Evolutionary conservation across 2,797 vertebrate species (phyloP).

Genomic region (Manis javanica): DNA sequence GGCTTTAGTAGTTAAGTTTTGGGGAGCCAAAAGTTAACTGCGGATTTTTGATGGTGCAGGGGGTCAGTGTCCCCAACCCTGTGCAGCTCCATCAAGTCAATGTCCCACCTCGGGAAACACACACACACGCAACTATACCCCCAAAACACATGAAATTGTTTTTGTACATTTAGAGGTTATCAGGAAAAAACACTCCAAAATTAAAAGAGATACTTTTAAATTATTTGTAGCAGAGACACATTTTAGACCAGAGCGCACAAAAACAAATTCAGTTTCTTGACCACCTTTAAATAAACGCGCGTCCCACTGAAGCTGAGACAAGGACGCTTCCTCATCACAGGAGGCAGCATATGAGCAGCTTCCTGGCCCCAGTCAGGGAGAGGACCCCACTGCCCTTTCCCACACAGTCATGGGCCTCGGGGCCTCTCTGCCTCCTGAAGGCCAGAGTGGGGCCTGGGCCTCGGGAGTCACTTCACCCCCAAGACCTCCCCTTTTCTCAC

Average conservation of each 20-base stretch:
- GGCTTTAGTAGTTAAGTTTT: no score
- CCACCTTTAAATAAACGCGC: background rate
- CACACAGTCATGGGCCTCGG: background rate
- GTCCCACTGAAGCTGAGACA: background rate
- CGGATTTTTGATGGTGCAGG: no score
- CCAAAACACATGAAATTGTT: background rate
- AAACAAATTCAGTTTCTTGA: background rate
- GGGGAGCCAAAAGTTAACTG: no score
- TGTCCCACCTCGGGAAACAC: no score
- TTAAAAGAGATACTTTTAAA: background rate
- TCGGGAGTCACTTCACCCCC: background rate
- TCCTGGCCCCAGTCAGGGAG: no score
- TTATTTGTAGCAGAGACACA: background rate
- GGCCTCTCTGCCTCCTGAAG: no score
- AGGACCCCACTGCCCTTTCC: background rate
- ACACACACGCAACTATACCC: background rate
- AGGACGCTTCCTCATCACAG: background rate
- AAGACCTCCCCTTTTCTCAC: background rate
- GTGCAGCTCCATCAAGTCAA: background rate
- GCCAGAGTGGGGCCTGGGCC: no score
- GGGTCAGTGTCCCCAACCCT: no score
- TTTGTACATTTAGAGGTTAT: background rate
- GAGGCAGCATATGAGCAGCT: background rate
- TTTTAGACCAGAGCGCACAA: background rate
- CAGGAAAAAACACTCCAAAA: background rate